Evolutionary conservation across 2,888 invertebrate species (phyloP), one percentile per base, ranked within the genome.

Genomic region (Atherix ibis): DNA sequence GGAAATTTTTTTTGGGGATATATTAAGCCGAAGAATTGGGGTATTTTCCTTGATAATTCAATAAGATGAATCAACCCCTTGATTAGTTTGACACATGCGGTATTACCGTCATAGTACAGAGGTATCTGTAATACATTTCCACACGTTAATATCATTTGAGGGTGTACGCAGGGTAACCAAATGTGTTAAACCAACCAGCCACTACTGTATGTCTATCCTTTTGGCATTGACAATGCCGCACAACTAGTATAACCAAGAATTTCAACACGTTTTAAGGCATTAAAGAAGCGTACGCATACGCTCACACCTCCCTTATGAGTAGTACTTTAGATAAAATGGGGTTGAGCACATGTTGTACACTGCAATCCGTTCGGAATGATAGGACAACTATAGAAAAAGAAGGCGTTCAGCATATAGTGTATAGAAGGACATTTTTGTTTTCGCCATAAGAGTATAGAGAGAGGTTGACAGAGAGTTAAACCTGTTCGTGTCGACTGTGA

Each of bases 11-110:
- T n/a, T n/a, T n/a, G n/a, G n/a, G n/a, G n/a, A n/a, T n/a, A n/a
- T n/a, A n/a, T n/a, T n/a, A n/a, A n/a, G n/a, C n/a, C n/a, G n/a
- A n/a, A n/a, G n/a, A n/a, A n/a, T n/a, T n/a, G n/a, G n/a, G n/a
- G n/a, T n/a, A n/a, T n/a, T n/a, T 22, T 10, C 22, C 10, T 22
- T 26, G 31, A 30, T 40, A 40, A 40, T 40, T 40, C 38, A 40
- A 40, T 40, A 38, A 40, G 38, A 40, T 35, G 38, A 40, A 37
- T 40, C 40, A 40, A 40, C 40, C 40, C 40, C 37, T 40, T 40
- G 40, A 40, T 40, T 40, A 40, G 40, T 38, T 35, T 33, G 24
- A 32, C 32, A 29, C 30, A 38, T 22, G 34, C 36, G 27, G 26
- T 18, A n/a, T n/a, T n/a, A n/a, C n/a, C n/a, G n/a, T n/a, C n/a